phyloP scores from a whole-genome alignment of 2,888 invertebrate genomes.

The Drosophila siamana region DNA sequence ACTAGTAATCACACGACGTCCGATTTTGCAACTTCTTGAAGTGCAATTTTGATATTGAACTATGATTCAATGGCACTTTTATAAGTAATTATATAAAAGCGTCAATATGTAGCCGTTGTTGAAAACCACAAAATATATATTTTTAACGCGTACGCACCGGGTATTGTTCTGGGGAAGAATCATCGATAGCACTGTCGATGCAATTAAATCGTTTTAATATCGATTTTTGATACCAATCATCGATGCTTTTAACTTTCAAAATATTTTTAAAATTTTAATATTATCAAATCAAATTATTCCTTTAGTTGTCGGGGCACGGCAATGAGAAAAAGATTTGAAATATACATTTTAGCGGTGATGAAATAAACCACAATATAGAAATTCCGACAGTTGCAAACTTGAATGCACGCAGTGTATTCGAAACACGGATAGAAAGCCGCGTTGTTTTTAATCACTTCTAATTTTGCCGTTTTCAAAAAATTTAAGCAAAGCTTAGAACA shows the following conservation, averaged over 20 bases:
- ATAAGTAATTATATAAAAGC: constrained; percentile 11
- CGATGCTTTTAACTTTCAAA: neutral
- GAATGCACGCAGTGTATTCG: too few relatives aligned
- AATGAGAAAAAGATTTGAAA: neutral
- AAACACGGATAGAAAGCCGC: too few relatives aligned
- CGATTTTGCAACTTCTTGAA: neutral
- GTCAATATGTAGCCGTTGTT: constrained; percentile 10
- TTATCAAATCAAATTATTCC: too few relatives aligned
- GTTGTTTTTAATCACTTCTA: too few relatives aligned
- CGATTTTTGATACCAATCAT: neutral
- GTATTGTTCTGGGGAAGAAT: constrained; percentile 5
- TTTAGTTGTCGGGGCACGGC: neutral
- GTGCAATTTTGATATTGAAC: neutral
- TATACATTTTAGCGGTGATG: neutral
- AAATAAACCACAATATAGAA: neutral
- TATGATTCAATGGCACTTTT: constrained; percentile 9
- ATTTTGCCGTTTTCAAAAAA: too few relatives aligned
- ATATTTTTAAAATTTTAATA: too few relatives aligned
- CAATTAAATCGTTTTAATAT: neutral
- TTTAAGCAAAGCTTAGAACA: too few relatives aligned
- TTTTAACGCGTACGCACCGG: constrained; percentile 32
- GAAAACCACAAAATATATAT: constrained; percentile 18
- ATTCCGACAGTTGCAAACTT: neutral
- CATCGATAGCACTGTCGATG: neutral
- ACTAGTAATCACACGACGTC: neutral